These are phyloP conservation scores for Pinna nobilis DNA, from an alignment of 1,140 invertebrate genomes.

Conservation along the genomic window DNA sequence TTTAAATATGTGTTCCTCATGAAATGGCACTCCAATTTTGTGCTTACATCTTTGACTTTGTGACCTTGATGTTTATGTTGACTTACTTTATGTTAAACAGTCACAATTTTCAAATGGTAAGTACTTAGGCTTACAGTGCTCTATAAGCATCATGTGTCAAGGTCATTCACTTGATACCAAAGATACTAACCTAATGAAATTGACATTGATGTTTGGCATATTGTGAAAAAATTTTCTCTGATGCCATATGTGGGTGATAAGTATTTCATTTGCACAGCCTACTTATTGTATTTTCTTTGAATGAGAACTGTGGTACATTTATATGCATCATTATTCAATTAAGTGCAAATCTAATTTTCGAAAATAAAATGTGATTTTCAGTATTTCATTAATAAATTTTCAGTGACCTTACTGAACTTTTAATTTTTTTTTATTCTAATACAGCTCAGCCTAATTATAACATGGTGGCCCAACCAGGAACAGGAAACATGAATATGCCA, in stretches of 20 bases:
- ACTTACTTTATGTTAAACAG: too few relatives aligned
- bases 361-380: background rate
- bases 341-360: background rate
- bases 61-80: too few relatives aligned
- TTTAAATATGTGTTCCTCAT: background rate
- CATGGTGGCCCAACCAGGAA: conserved; percentile 20
- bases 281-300: too few relatives aligned
- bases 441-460: conserved; percentile 50
- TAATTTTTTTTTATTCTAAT: background rate
- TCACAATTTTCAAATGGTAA: too few relatives aligned
- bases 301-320: background rate
- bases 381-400: background rate
- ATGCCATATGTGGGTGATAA: background rate
- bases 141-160: too few relatives aligned
- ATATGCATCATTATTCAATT: background rate
- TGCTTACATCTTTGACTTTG: background rate
- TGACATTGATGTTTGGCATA: too few relatives aligned
- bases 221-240: background rate
- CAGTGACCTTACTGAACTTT: background rate
- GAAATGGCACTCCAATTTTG: background rate
- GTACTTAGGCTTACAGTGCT: too few relatives aligned
- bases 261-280: too few relatives aligned
- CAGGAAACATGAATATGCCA: background rate
- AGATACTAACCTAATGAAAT: too few relatives aligned
- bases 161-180: too few relatives aligned